Evolutionary conservation across 2,888 invertebrate species (phyloP).

Genomic region (Schizotus pectinicornis): DNA sequence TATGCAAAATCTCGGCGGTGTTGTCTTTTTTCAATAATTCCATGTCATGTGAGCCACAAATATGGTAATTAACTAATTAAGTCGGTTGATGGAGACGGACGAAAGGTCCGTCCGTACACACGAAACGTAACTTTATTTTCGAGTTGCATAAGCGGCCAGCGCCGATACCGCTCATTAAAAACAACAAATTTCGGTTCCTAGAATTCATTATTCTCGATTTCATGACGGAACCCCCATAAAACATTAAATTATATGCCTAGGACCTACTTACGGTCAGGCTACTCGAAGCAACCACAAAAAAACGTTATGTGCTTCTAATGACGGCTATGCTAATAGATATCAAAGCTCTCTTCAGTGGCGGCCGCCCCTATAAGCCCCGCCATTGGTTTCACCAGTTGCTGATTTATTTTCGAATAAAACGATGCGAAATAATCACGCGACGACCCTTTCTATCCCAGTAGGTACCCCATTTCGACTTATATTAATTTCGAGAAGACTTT

Average conservation of each 20-base stretch:
- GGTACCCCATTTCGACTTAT: no score
- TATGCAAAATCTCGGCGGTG: slow-evolving; percentile 8
- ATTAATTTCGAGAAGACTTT: no score
- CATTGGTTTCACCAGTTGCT: no score
- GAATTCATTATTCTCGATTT: slow-evolving; percentile 47
- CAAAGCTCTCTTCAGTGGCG: slow-evolving; percentile 2
- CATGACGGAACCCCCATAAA: slow-evolving; percentile 45
- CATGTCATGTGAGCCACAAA: slow-evolving; percentile 7
- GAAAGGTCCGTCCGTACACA: not conserved
- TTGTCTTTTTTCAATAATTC: no score
- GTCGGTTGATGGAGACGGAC: not conserved
- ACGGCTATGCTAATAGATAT: slow-evolving; percentile 31
- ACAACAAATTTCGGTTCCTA: slow-evolving; percentile 33
- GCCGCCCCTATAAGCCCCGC: no score
- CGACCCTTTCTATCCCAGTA: no score
- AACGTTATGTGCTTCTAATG: slow-evolving; percentile 40
- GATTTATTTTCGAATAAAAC: no score
- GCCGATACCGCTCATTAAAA: slow-evolving; percentile 13
- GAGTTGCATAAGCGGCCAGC: slow-evolving; percentile 7
- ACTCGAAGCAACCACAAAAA: slow-evolving; percentile 35
- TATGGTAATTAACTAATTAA: slow-evolving; percentile 22
- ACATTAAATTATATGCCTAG: slow-evolving; percentile 45
- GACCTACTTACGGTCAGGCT: slow-evolving; percentile 36
- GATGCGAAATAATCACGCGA: no score
- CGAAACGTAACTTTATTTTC: slow-evolving; percentile 8